Evolutionary conservation across 1,140 invertebrate genomes (phyloP).

Genomic region (Trachelipus rathkii): DNA sequence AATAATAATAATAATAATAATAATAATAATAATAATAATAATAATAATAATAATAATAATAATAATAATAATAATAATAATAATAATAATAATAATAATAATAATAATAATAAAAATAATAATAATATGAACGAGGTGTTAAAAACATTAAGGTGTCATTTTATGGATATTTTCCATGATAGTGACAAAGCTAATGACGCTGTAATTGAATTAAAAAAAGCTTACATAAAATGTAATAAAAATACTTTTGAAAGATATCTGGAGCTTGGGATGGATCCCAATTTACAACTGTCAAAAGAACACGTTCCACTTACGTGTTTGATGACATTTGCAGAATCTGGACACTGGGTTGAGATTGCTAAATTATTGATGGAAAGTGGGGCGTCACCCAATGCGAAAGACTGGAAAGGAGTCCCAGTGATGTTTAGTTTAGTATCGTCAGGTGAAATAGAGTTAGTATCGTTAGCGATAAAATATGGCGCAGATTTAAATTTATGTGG

Average conservation of each 20-base stretch:
- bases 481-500: conserved; percentile 32
- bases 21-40: too few relatives aligned
- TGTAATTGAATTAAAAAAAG: conserved; percentile 10
- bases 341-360: conserved; percentile 33
- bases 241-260: conserved; percentile 22
- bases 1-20: too few relatives aligned
- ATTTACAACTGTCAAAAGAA: conserved; percentile 27
- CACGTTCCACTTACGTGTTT: conserved; percentile 32
- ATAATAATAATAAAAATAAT: too few relatives aligned
- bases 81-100: too few relatives aligned
- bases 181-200: neutral
- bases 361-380: conserved; percentile 32
- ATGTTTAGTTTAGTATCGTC: conserved; percentile 25
- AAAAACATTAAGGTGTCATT: neutral
- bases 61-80: too few relatives aligned
- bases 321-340: conserved; percentile 28
- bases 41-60: too few relatives aligned
- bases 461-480: conserved; percentile 30
- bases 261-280: conserved; percentile 29
- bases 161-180: neutral
- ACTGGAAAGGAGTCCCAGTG: conserved; percentile 32
- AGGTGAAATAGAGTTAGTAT: conserved; percentile 33
- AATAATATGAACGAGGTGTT: neutral
- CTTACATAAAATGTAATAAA: conserved; percentile 35
- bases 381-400: conserved; percentile 29